Evolutionary conservation across 1,140 invertebrate species (phyloP).

Genomic region (Chironomus striatipennis): DNA sequence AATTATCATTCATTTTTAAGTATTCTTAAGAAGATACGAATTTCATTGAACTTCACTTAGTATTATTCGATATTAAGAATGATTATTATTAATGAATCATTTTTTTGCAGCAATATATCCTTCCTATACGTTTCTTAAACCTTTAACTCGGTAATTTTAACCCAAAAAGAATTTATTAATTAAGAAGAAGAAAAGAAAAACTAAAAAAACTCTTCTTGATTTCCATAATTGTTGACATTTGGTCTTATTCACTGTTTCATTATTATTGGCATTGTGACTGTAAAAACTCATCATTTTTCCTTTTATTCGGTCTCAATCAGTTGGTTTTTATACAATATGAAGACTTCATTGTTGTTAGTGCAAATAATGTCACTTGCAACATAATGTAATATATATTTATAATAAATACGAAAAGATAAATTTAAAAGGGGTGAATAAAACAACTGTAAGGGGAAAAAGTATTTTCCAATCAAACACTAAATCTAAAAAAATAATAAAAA

Average conservation of each 20-base stretch:
- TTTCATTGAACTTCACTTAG: background rate
- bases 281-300: background rate
- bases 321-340: background rate
- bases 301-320: background rate
- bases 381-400: background rate
- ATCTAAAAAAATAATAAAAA: background rate
- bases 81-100: background rate
- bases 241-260: background rate
- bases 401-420: background rate
- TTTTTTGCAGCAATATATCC: no score
- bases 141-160: no score
- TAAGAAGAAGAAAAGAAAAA: no score
- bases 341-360: background rate
- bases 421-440: background rate
- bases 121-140: no score
- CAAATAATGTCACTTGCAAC: background rate
- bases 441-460: background rate
- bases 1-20: background rate
- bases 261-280: background rate
- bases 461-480: background rate
- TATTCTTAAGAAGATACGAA: background rate
- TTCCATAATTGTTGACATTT: background rate
- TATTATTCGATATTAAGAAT: background rate
- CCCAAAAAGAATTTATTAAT: no score
- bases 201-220: constrained; percentile 14